Percentiles rank a stretch among this genome's conserved stretches.
These are phyloP conservation scores for Andricus grossulariae DNA, from an alignment of 1,140 invertebrate genomes.

Conservation along the genomic window DNA sequence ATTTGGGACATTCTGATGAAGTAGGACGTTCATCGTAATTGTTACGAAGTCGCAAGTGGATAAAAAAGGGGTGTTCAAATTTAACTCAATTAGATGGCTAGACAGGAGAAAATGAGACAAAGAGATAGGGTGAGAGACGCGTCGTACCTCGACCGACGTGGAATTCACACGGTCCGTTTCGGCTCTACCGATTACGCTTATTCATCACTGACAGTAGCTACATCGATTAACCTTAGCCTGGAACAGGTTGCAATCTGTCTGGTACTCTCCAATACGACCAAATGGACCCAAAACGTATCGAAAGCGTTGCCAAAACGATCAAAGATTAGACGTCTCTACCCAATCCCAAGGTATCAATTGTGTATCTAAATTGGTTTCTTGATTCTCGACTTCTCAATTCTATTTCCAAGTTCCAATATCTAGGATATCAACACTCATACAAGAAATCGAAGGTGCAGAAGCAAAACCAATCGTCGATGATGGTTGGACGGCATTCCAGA, in stretches of 20 bases:
- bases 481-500: slow-evolving; percentile 64
- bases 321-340: too few species aligned
- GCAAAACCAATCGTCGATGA: slow-evolving; percentile 66
- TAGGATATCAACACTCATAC: too few species aligned
- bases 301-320: too few species aligned
- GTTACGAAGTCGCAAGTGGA: slow-evolving; percentile 43
- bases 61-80: slow-evolving; percentile 45
- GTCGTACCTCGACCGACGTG: slow-evolving; percentile 52
- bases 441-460: too few species aligned
- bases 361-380: too few species aligned
- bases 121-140: slow-evolving; percentile 47
- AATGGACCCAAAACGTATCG: too few species aligned
- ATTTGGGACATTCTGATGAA: slow-evolving; percentile 40
- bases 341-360: too few species aligned
- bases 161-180: slow-evolving; percentile 66
- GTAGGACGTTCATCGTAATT: not conserved
- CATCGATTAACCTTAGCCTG: slow-evolving; percentile 51
- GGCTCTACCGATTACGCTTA: slow-evolving; percentile 63
- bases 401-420: too few species aligned
- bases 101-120: slow-evolving; percentile 46
- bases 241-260: too few species aligned
- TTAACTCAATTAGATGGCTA: slow-evolving; percentile 51
- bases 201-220: slow-evolving; percentile 62
- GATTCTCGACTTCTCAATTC: too few species aligned
- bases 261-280: too few species aligned